phyloP scores from a whole-genome alignment of 2,888 invertebrate genomes.

The Scrobipalpa costella region DNA sequence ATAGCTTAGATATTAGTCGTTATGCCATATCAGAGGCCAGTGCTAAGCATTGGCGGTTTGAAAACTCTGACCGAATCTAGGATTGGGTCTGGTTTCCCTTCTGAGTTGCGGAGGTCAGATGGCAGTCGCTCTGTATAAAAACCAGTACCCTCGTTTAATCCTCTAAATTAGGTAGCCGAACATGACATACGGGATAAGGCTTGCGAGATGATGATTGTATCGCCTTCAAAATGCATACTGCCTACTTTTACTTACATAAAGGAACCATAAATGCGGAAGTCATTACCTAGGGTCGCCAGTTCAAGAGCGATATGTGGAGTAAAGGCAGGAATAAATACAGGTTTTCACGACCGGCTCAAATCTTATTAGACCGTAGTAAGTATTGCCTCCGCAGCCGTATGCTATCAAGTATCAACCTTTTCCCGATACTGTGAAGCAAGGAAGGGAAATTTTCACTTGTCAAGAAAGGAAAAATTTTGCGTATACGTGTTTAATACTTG shows the following conservation, averaged over 20 bases:
- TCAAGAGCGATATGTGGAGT: slow-evolving; percentile 17
- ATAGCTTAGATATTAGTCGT: no score
- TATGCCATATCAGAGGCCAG: no score
- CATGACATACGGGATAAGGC: no score
- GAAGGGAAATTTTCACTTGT: not conserved
- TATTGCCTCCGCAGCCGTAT: not conserved
- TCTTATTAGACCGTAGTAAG: not conserved
- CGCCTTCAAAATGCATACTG: not conserved
- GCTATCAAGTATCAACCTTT: not conserved
- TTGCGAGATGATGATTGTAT: not conserved
- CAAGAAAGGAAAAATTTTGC: no score
- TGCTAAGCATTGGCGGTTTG: no score
- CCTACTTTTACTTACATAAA: not conserved
- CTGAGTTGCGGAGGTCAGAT: no score
- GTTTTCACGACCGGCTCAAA: slow-evolving; percentile 14
- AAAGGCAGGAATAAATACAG: slow-evolving; percentile 10
- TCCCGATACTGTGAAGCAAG: not conserved
- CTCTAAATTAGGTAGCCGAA: no score
- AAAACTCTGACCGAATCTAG: no score
- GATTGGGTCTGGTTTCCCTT: no score
- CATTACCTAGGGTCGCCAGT: slow-evolving; percentile 13
- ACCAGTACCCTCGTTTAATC: no score
- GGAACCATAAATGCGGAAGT: slow-evolving; percentile 1
- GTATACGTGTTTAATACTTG: no score
- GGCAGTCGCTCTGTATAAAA: no score